Conservation (phyloP, 2,888 invertebrate species). For the Tortrix viridana region DNA sequence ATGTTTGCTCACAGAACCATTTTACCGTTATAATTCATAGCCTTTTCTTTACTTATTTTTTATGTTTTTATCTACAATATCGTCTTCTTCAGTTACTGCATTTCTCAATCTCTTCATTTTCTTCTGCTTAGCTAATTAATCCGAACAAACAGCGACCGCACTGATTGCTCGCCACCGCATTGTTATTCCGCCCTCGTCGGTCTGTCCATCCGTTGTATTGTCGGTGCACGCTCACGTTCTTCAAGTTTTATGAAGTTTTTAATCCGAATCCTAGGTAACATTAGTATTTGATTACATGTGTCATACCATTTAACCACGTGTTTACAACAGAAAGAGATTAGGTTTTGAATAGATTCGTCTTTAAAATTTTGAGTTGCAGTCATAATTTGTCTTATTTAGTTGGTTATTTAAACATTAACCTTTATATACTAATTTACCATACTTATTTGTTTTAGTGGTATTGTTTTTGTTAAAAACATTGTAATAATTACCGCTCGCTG, state of each 20-base stretch:
- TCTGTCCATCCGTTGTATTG: conserved; percentile 61
- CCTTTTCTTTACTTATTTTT: not conserved
- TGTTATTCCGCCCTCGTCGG: conserved; percentile 60
- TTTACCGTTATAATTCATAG: too few species aligned
- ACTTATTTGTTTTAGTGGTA: too few species aligned
- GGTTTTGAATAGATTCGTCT: too few species aligned
- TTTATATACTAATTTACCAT: too few species aligned
- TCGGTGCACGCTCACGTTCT: conserved; percentile 53
- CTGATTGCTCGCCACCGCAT: conserved; percentile 69
- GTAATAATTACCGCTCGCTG: too few species aligned
- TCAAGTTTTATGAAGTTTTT: conserved; percentile 30
- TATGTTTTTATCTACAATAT: not conserved
- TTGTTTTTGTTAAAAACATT: too few species aligned
- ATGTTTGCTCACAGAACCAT: too few species aligned
- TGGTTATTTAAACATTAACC: too few species aligned
- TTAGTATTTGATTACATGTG: conserved; percentile 6
- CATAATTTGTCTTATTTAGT: too few species aligned
- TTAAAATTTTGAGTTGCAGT: too few species aligned
- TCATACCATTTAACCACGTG: too few species aligned
- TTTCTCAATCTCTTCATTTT: conserved; percentile 12
- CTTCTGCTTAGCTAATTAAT: conserved; percentile 32
- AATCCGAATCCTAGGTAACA: conserved; percentile 13
- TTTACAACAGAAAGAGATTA: too few species aligned
- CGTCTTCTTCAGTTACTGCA: conserved; percentile 46
- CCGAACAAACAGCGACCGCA: conserved; percentile 50